Evolutionary conservation across 2,888 invertebrate species (phyloP).

Genomic region (Glyphotaelius pellucidus): DNA sequence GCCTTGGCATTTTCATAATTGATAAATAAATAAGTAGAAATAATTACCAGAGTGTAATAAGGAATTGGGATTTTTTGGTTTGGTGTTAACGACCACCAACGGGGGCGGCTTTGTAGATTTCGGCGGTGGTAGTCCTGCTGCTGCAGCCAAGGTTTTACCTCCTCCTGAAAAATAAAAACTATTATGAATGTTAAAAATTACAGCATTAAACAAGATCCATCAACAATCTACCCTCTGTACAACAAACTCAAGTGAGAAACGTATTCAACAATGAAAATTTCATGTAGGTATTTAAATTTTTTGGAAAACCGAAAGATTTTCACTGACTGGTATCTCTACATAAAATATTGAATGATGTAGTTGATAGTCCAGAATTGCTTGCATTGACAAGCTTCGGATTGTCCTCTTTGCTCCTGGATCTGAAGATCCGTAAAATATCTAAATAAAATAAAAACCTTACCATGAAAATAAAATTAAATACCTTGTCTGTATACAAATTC

Average conservation of each 20-base stretch:
- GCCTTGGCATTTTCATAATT: background rate
- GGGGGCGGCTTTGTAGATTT: slow-evolving; percentile 75
- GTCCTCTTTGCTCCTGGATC: too few relatives aligned
- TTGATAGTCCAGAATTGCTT: too few relatives aligned
- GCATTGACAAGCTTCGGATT: too few relatives aligned
- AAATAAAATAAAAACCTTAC: too few relatives aligned
- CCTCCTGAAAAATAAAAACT: slow-evolving; percentile 80
- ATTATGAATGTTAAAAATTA: background rate
- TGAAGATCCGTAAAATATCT: too few relatives aligned
- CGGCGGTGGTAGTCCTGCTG: slow-evolving; percentile 80
- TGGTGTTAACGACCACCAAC: slow-evolving; percentile 54
- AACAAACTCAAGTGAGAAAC: background rate
- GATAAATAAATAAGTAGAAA: background rate
- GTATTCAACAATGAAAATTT: background rate
- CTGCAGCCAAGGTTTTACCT: slow-evolving; percentile 91
- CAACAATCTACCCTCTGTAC: background rate
- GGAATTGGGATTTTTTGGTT: slow-evolving; percentile 54
- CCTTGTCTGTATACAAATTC: too few relatives aligned
- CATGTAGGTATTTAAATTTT: too few relatives aligned
- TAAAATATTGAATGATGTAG: too few relatives aligned
- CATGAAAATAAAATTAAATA: too few relatives aligned
- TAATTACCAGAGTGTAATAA: slow-evolving; percentile 43
- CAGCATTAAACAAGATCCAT: background rate
- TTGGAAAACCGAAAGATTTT: too few relatives aligned
- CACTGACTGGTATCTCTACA: too few relatives aligned